These are phyloP conservation scores for Proterorhinus semilunaris DNA, from an alignment of 2,113 vertebrate species.

Conservation along the genomic window DNA sequence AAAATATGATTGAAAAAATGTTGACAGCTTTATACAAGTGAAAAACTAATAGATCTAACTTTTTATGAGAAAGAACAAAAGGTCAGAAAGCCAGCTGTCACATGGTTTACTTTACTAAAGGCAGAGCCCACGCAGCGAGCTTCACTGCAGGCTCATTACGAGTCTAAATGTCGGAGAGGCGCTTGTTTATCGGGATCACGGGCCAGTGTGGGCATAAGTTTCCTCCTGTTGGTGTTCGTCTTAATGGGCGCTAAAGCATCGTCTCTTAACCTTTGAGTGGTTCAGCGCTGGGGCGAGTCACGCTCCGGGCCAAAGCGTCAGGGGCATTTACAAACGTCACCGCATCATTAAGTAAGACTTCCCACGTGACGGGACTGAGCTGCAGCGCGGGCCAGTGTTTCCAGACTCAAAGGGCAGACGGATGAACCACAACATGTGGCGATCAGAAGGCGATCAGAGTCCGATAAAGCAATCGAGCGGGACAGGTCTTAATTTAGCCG, in stretches of 20 bases:
- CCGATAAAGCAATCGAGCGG: no score
- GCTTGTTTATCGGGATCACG: conserved; percentile 9
- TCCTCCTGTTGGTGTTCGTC: neutral
- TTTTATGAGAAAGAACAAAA: neutral
- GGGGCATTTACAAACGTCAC: conserved; percentile 33
- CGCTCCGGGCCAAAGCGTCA: conserved; percentile 5
- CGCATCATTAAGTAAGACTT: conserved; percentile 50
- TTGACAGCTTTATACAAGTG: no score
- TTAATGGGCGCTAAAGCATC: conserved; percentile 4
- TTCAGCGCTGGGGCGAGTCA: neutral
- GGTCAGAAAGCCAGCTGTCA: neutral
- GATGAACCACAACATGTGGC: no score
- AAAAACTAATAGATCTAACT: no score
- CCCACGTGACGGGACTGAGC: conserved; percentile 29
- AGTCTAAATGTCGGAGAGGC: neutral
- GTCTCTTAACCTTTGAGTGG: conserved; percentile 14
- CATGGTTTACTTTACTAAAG: no score
- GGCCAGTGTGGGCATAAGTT: neutral
- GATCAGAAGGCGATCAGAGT: no score
- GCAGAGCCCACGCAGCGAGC: neutral
- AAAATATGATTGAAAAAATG: no score
- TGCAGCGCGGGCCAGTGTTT: conserved; percentile 22
- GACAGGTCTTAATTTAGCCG: no score
- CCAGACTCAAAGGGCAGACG: no score
- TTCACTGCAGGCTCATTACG: neutral